A percentile compares a stretch with the other conserved stretches of the same genome.
Conservation (phyloP, 2,888 invertebrate genomes). For the Andrena trimmerana region DNA sequence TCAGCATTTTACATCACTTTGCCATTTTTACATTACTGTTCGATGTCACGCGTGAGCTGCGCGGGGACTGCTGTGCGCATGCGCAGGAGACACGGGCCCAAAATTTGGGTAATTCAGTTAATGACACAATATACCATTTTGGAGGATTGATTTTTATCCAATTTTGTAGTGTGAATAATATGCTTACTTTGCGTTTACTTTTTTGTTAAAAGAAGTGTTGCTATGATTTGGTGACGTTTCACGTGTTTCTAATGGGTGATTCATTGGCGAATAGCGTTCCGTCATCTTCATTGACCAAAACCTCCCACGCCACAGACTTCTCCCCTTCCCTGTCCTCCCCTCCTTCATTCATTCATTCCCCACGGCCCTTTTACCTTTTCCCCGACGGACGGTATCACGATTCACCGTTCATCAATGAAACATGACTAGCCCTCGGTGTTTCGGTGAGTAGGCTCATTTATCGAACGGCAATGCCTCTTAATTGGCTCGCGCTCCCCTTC, state of each 20-base stretch:
- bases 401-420: slow-evolving; percentile 63
- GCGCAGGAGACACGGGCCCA: too few species aligned
- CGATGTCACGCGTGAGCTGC: too few species aligned
- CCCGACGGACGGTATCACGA: slow-evolving; percentile 49
- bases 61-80: too few species aligned
- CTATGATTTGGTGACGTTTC: too few species aligned
- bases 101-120: too few species aligned
- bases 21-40: too few species aligned
- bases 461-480: slow-evolving; percentile 54
- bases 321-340: slow-evolving; percentile 11
- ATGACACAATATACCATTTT: too few species aligned
- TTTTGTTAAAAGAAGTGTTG: too few species aligned
- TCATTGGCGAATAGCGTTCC: slow-evolving; percentile 15
- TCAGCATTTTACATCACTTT: too few species aligned
- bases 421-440: slow-evolving; percentile 57
- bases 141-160: too few species aligned
- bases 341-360: slow-evolving; percentile 42
- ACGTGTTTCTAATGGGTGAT: slow-evolving; percentile 11
- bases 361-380: slow-evolving; percentile 47
- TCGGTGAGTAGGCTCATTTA: slow-evolving; percentile 59
- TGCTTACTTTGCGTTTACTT: too few species aligned
- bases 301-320: slow-evolving; percentile 49
- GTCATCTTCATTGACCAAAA: slow-evolving; percentile 31
- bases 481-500: slow-evolving; percentile 48
- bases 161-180: too few species aligned